Percentiles rank a stretch among this genome's conserved stretches.
Conservation (phyloP, 2,888 invertebrate genomes). For the Diarsia mendica region DNA sequence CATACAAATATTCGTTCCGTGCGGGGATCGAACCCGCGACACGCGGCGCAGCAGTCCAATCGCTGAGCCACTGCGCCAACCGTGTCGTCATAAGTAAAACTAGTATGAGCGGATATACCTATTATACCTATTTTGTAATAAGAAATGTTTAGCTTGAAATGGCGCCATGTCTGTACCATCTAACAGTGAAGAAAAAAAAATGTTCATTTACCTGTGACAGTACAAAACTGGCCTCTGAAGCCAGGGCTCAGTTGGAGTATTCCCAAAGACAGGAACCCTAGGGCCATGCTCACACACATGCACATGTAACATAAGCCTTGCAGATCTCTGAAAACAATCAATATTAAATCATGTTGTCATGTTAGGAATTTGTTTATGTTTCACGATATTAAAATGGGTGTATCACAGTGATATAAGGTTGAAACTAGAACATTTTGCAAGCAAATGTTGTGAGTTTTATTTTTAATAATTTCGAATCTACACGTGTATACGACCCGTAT, state of each 20-base stretch:
- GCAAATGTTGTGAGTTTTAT: background rate
- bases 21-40: too few species aligned
- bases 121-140: background rate
- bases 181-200: background rate
- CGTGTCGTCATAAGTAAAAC: too few species aligned
- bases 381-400: conserved; percentile 28
- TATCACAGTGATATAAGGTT: conserved; percentile 6
- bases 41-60: too few species aligned
- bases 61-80: too few species aligned
- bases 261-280: conserved; percentile 90
- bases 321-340: conserved; percentile 84
- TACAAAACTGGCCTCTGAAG: conserved; percentile 83
- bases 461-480: background rate
- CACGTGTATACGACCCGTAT: too few species aligned
- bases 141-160: background rate
- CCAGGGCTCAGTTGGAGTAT: conserved; percentile 88
- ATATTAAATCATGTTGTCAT: background rate
- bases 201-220: conserved; percentile 85
- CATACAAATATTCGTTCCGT: too few species aligned
- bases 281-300: conserved; percentile 90
- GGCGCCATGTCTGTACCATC: background rate
- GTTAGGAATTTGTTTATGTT: background rate
- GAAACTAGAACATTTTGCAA: conserved; percentile 5
- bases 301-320: conserved; percentile 92
- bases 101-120: background rate